These are phyloP conservation scores for Acrocephalus arundinaceus DNA, from an alignment of 2,113 vertebrate genomes.

Conservation along the genomic window DNA sequence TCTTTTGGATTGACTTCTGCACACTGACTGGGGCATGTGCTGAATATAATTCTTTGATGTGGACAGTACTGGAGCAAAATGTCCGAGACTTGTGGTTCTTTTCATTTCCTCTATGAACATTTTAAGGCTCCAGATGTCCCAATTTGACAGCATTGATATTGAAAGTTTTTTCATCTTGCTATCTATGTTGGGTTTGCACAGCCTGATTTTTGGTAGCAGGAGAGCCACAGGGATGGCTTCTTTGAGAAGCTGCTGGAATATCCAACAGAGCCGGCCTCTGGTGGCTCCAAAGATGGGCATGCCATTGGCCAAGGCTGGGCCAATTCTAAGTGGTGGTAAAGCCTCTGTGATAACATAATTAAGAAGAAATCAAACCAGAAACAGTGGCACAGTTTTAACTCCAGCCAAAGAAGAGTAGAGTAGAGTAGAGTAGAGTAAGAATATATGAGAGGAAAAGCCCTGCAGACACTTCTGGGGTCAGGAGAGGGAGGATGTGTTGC, in stretches of 20 bases:
- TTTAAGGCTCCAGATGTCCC: background rate
- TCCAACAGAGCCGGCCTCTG: background rate
- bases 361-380: background rate
- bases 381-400: background rate
- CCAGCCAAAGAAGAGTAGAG: rapidly evolving
- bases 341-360: background rate
- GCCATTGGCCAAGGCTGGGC: background rate
- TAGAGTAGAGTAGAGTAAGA: background rate
- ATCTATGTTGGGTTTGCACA: background rate
- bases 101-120: background rate
- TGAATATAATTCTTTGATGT: background rate
- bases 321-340: background rate
- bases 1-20: background rate
- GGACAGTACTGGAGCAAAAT: background rate
- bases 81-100: rapidly evolving
- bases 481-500: background rate
- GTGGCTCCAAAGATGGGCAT: background rate
- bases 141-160: background rate
- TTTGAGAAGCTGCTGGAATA: background rate
- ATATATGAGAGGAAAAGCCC: background rate
- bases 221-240: background rate
- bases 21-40: background rate
- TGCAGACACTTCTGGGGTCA: background rate
- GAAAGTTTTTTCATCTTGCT: background rate
- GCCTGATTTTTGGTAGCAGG: background rate